Percentiles rank a stretch among this genome's conserved stretches.
Conservation (phyloP, 2,113 vertebrate species). For the Scalopus aquaticus region DNA sequence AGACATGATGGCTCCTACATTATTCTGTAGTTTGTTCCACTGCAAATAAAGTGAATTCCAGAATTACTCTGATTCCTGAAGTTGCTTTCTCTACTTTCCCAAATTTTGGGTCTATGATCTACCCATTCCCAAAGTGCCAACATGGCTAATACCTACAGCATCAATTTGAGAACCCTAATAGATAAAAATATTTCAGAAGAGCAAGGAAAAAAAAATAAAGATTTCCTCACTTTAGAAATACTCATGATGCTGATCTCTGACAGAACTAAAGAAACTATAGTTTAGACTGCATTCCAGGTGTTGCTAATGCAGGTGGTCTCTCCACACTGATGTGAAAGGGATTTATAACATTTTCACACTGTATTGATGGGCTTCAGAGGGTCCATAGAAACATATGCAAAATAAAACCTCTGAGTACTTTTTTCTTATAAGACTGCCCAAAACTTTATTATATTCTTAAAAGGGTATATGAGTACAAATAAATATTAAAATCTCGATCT, state of each 20-base stretch:
- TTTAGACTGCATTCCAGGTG: background rate
- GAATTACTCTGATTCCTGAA: background rate
- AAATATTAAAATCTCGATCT: background rate
- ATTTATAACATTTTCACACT: background rate
- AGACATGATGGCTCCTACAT: background rate
- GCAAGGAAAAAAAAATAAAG: background rate
- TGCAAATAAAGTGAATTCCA: constrained; percentile 68
- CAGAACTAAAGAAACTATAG: background rate
- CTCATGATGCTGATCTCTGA: background rate
- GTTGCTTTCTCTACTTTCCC: background rate
- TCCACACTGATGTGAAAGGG: background rate
- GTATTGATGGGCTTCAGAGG: background rate
- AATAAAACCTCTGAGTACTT: background rate
- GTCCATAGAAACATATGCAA: background rate
- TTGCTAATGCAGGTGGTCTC: background rate
- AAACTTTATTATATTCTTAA: background rate
- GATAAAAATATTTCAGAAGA: background rate
- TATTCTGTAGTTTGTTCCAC: background rate
- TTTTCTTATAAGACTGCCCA: background rate
- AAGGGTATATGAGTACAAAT: background rate
- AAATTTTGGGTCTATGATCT: background rate
- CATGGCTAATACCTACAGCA: background rate
- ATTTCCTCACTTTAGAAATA: background rate
- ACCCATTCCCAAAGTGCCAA: background rate
- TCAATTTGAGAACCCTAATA: background rate